Base-by-base conservation (phyloP, 2,113 vertebrate species). In the Etheostoma cragini region DNA sequence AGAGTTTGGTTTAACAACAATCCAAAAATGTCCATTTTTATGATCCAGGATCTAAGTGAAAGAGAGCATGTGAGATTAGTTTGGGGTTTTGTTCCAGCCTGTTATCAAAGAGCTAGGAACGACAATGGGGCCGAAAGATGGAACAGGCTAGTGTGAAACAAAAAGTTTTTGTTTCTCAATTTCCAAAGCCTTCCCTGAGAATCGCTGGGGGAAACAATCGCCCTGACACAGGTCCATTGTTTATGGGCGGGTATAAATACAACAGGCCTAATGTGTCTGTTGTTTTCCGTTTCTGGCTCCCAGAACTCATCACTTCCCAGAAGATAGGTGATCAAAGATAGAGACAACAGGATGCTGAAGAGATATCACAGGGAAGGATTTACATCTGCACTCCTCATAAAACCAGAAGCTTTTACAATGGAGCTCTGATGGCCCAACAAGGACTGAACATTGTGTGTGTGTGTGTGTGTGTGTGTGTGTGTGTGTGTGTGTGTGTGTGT, bases 281-380 rank as follows among this genome's bases (percentile, higher is more conserved):
- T 93, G 89, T 92, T 87, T 13, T 52, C 54, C 46, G 75, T 88
- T 85, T 82, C 80, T 86, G 87, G 87, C 87, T 80, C 85, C 49
- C 60, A 3, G 67, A 52, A 6, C 80, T 72, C 78, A 69, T 86
- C 78, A 75, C 83, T 85, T 91, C 88, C 90, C 90, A 79, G 76
- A 89, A 91, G 93, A 93, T 90, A 87, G 88, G 87, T 85, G 88
- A 93, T 95, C 86, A 87, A 85, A 86, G 87, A 92, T 86, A 67
- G 42, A 81, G 87, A 88, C 92, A 89, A 87, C 88, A 24, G 86
- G 77, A 86, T 87, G 89, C 88, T 87, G 90, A 67, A 84, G 78
- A 82, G 76, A 91, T 89, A 89, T 87, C 84, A 87, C 78, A 89
- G 83, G 84, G 85, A 84, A 82, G 93, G 92, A 95, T 94, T 95